Evolutionary conservation across 2,113 vertebrate genomes (phyloP).

Genomic region (Peucedramus taeniatus): DNA sequence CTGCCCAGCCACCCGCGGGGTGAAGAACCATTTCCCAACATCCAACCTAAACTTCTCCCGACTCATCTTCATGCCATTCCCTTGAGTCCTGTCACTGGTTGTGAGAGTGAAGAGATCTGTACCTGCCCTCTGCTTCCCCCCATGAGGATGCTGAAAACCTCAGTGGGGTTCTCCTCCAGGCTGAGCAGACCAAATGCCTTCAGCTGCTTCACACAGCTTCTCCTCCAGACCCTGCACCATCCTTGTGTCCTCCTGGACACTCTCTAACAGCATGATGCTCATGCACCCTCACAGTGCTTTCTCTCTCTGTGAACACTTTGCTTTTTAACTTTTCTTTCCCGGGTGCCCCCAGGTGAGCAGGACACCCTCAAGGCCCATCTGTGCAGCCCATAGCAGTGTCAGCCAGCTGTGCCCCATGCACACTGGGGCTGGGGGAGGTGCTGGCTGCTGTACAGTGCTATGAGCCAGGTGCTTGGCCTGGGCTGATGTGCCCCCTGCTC

Average conservation of each 20-base stretch:
- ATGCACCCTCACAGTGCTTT: accelerated
- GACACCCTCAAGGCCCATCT: accelerated
- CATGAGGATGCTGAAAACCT: neutral
- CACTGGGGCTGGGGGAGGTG: neutral
- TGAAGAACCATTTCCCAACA: neutral
- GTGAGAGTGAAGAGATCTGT: neutral
- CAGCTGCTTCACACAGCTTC: neutral
- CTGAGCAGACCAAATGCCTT: neutral
- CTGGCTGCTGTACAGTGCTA: accelerated
- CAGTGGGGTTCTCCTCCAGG: neutral
- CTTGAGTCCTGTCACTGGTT: neutral
- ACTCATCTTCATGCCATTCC: neutral
- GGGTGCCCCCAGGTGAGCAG: neutral
- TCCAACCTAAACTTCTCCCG: neutral
- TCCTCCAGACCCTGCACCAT: neutral
- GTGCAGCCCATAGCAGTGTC: neutral
- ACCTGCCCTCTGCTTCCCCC: neutral
- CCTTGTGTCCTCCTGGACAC: neutral
- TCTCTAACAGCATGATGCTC: neutral
- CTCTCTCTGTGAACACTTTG: neutral
- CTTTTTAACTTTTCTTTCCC: neutral
- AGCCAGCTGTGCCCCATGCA: neutral
- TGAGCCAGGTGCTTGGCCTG: neutral
- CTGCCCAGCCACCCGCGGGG: neutral
- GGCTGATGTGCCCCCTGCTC: neutral